These are phyloP conservation scores for Mellilla xanthometata DNA, from an alignment of 2,888 invertebrate species.

Conservation along the genomic window DNA sequence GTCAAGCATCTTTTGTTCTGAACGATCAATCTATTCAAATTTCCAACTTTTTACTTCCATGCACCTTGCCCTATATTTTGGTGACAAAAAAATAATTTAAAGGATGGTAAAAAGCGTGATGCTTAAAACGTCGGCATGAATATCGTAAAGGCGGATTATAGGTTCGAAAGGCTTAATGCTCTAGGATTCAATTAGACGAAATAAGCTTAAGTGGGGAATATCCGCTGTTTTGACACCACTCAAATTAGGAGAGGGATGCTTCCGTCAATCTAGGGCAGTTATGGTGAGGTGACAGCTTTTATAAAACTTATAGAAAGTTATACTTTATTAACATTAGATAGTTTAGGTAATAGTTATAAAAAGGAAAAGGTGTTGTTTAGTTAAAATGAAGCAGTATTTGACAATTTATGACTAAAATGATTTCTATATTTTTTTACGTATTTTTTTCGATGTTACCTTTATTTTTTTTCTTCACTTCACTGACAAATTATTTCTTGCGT, in stretches of 20 bases:
- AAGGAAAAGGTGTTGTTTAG: too few relatives aligned
- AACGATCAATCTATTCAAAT: background rate
- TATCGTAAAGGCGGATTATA: conserved; percentile 76
- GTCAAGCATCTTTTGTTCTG: background rate
- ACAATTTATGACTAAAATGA: too few relatives aligned
- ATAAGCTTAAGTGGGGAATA: conserved; percentile 77
- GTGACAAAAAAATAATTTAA: conserved; percentile 60
- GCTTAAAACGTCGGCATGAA: conserved; percentile 74
- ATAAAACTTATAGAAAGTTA: background rate
- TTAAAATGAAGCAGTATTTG: too few relatives aligned
- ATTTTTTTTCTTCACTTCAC: too few relatives aligned
- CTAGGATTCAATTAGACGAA: conserved; percentile 80
- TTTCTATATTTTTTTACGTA: too few relatives aligned
- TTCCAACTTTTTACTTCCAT: conserved; percentile 20
- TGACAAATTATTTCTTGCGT: too few relatives aligned
- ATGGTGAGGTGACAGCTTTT: conserved; percentile 49
- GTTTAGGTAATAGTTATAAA: background rate
- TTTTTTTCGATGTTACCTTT: too few relatives aligned
- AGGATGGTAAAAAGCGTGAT: conserved; percentile 57
- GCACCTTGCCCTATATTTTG: conserved; percentile 53
- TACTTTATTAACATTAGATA: background rate
- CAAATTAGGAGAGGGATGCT: conserved; percentile 68
- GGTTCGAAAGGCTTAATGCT: conserved; percentile 67
- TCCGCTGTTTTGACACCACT: conserved; percentile 79
- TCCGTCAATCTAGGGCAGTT: conserved; percentile 55